Conservation (phyloP, 1,140 invertebrate genomes). For the Myzus persicae region DNA sequence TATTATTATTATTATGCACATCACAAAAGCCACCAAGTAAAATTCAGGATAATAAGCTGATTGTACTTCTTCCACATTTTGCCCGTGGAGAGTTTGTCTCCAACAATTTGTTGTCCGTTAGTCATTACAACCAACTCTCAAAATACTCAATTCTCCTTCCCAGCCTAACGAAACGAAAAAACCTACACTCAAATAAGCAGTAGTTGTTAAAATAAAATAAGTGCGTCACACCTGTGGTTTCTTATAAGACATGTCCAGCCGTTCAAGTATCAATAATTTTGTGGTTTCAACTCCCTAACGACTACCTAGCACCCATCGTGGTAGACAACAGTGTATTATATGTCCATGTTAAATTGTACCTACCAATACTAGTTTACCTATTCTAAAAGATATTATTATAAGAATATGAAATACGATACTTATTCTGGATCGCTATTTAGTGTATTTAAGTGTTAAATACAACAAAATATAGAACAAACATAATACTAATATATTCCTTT, state of each 20-base stretch:
- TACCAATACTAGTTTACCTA: background rate
- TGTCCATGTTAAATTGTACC: background rate
- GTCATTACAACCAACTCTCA: too few relatives aligned
- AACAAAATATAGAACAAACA: background rate
- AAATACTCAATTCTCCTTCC: background rate
- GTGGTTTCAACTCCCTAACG: background rate
- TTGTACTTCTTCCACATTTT: too few relatives aligned
- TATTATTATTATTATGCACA: too few relatives aligned
- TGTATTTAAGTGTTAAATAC: background rate
- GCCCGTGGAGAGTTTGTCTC: too few relatives aligned
- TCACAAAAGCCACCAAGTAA: background rate
- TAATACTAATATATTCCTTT: background rate
- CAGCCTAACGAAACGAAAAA: background rate
- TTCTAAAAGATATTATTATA: background rate
- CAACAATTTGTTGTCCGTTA: background rate
- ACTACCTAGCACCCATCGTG: background rate
- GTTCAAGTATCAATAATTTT: background rate
- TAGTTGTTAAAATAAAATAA: background rate
- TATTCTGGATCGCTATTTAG: background rate
- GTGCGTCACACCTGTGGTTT: background rate
- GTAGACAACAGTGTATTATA: background rate
- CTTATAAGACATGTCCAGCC: background rate
- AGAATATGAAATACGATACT: background rate
- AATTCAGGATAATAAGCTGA: background rate
- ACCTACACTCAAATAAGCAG: background rate